Percentiles rank a stretch among this genome's conserved stretches.
Evolutionary conservation across 2,113 vertebrate species (phyloP).

Genomic region (Ancistrus triradiatus): DNA sequence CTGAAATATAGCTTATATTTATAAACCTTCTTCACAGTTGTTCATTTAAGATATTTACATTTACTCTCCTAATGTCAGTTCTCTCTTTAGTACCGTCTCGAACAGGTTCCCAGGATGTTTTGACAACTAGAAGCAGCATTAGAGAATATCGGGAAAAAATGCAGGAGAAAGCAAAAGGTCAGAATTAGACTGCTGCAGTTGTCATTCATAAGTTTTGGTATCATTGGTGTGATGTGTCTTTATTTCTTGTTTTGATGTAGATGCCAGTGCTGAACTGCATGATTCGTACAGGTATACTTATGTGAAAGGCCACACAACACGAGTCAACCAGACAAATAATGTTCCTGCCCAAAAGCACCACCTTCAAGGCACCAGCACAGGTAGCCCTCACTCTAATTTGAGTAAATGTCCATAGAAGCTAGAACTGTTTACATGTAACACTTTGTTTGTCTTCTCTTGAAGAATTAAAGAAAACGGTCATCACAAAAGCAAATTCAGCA

Average conservation of each 20-base stretch:
- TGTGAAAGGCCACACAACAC: neutral
- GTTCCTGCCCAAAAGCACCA: neutral
- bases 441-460: neutral
- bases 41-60: neutral
- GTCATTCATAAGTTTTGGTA: neutral
- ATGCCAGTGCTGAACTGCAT: neutral
- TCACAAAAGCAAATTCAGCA: slow-evolving; percentile 10
- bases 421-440: neutral
- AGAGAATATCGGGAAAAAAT: slow-evolving; percentile 1
- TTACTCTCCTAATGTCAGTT: too few species aligned
- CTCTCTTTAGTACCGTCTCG: slow-evolving; percentile 11
- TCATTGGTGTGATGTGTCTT: neutral
- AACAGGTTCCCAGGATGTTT: neutral
- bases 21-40: neutral
- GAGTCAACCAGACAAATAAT: neutral
- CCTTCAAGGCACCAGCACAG: neutral
- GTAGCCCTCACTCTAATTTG: slow-evolving; percentile 4
- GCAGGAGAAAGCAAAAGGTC: slow-evolving; percentile 16
- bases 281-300: neutral
- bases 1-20: neutral
- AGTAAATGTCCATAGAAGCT: neutral
- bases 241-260: slow-evolving; percentile 11
- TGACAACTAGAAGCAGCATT: neutral
- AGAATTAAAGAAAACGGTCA: slow-evolving; percentile 17
- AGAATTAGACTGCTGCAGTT: neutral